These are phyloP conservation scores for Cephus runcator DNA, from an alignment of 2,888 invertebrate species.

Conservation along the genomic window DNA sequence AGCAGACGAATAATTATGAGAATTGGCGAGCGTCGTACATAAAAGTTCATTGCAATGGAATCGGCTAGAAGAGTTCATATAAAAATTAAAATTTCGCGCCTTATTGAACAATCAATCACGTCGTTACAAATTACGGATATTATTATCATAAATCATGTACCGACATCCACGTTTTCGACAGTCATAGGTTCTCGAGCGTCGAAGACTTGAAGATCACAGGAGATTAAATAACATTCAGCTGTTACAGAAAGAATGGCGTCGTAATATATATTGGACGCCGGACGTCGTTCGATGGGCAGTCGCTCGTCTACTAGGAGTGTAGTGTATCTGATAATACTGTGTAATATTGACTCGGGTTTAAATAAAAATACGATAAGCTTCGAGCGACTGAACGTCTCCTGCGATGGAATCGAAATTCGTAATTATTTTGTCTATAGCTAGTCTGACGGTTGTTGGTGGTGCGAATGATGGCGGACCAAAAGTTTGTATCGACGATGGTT, in stretches of 20 bases:
- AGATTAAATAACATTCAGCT: not conserved
- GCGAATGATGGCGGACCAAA: slow-evolving; percentile 1
- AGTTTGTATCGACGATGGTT: slow-evolving; percentile 16
- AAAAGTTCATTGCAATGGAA: not conserved
- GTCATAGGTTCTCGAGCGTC: not conserved
- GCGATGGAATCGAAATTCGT: not conserved
- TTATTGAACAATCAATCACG: not conserved
- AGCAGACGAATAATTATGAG: not conserved
- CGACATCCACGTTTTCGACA: not conserved
- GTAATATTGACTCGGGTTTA: not conserved
- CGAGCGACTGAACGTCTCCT: not conserved
- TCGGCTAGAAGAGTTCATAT: not conserved
- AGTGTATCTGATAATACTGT: not conserved
- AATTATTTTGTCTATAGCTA: not conserved
- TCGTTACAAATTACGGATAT: not conserved
- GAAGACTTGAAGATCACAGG: not conserved
- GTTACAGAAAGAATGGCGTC: not conserved
- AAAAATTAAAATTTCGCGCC: not conserved
- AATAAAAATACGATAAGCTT: not conserved
- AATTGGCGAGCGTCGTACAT: not conserved
- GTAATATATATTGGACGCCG: not conserved
- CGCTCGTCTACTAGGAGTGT: not conserved
- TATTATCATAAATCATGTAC: not conserved
- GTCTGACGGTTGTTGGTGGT: not conserved
- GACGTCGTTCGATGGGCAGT: not conserved